Conservation (phyloP, 2,797 vertebrate species). For the Myripristis jacobus region DNA sequence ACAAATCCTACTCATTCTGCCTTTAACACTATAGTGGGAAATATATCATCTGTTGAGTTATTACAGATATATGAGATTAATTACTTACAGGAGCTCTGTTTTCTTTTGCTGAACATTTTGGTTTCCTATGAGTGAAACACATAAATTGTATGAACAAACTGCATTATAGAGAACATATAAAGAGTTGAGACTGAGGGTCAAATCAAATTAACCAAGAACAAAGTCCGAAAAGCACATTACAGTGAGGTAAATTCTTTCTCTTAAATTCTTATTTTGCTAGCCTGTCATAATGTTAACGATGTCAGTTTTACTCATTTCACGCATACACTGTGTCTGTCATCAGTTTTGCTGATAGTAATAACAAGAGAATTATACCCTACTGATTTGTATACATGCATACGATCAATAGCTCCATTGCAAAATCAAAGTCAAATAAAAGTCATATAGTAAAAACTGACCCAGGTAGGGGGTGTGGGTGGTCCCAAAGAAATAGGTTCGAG, state of each 20-base stretch:
- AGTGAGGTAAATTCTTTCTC: too few species aligned
- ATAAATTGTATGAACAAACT: conserved; percentile 16
- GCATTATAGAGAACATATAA: neutral
- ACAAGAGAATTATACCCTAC: too few species aligned
- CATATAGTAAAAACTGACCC: conserved; percentile 78
- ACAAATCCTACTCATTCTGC: too few species aligned
- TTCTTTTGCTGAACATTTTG: conserved; percentile 82
- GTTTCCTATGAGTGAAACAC: conserved; percentile 81
- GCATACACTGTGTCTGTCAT: too few species aligned
- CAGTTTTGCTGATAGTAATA: too few species aligned
- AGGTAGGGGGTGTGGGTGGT: conserved; percentile 91
- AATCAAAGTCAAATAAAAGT: neutral
- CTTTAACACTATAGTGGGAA: neutral
- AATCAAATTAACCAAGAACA: too few species aligned
- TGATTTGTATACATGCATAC: neutral
- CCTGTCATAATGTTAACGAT: too few species aligned
- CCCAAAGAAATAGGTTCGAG: conserved; percentile 97
- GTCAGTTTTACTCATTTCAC: too few species aligned
- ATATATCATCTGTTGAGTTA: neutral
- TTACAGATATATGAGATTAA: neutral
- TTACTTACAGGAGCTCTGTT: conserved; percentile 89
- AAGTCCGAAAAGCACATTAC: too few species aligned
- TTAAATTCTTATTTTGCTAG: too few species aligned
- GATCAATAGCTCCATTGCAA: neutral
- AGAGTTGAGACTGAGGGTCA: neutral